A percentile compares a stretch with the other conserved stretches of the same genome.
Conservation (phyloP, 2,113 vertebrate species). For the Strigops habroptila region DNA sequence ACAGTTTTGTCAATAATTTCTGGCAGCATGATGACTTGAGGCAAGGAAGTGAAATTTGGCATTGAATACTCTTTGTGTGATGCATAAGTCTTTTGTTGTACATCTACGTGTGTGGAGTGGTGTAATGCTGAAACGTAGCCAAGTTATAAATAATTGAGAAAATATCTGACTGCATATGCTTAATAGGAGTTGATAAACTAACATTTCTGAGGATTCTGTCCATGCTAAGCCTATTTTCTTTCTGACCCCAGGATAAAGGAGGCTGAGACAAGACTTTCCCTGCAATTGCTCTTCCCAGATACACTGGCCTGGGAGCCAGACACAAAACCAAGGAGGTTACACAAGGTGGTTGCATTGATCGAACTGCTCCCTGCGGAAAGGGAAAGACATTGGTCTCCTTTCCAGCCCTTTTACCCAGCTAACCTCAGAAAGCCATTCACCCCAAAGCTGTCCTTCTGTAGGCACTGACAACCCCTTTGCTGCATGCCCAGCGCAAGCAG, state of each 20-base stretch:
- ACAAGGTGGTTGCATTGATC: not conserved
- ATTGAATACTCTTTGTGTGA: not conserved
- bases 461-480: not conserved
- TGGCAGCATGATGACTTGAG: slow-evolving; percentile 10
- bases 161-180: not conserved
- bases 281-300: not conserved
- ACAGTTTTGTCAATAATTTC: slow-evolving; percentile 37
- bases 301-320: not conserved
- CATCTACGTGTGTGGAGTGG: not conserved
- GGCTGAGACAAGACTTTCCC: not conserved
- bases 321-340: not conserved
- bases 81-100: not conserved
- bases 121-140: not conserved
- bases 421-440: not conserved
- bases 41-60: slow-evolving; percentile 13
- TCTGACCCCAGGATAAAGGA: not conserved
- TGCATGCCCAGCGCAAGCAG: fast-evolving
- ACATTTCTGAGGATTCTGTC: not conserved
- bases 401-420: not conserved
- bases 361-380: fast-evolving
- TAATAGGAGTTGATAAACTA: not conserved
- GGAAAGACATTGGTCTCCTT: not conserved
- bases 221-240: not conserved
- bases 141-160: slow-evolving; percentile 42
- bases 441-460: not conserved